Evolutionary conservation across 2,113 vertebrate species (phyloP).

Genomic region (Stegostoma tigrinum): DNA sequence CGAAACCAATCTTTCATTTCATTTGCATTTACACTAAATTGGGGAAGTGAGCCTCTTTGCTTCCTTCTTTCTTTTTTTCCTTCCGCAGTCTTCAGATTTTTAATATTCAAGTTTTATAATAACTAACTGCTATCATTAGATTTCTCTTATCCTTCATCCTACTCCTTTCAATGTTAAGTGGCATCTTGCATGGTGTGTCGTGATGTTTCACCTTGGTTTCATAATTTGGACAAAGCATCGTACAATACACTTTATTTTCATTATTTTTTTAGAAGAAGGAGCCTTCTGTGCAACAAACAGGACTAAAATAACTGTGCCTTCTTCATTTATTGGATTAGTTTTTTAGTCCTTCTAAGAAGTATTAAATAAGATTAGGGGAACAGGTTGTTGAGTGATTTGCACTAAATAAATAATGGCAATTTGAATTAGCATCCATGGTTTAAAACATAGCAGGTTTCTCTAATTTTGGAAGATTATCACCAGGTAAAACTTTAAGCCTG

Average conservation of each 20-base stretch:
- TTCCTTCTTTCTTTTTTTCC: neutral
- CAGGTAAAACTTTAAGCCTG: conserved; percentile 21
- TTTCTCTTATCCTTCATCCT: neutral
- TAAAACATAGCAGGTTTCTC: neutral
- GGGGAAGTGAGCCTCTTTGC: neutral
- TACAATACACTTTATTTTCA: neutral
- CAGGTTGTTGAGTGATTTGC: neutral
- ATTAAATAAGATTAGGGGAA: neutral
- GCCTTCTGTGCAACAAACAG: neutral
- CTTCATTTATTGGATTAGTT: neutral
- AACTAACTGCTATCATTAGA: neutral
- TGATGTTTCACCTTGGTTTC: neutral
- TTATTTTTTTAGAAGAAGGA: neutral
- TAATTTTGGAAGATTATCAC: neutral
- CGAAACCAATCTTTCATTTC: neutral
- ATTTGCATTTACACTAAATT: neutral
- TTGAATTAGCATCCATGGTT: neutral
- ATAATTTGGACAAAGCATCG: neutral
- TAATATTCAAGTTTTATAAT: neutral
- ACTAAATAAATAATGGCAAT: conserved; percentile 15
- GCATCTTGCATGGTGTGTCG: neutral
- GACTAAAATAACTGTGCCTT: neutral
- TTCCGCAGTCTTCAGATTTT: neutral
- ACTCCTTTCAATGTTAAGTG: neutral
- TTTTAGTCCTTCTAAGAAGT: neutral